Base-by-base conservation (phyloP, 2,888 invertebrate genomes). In the Tenthredo scrophulariae region DNA sequence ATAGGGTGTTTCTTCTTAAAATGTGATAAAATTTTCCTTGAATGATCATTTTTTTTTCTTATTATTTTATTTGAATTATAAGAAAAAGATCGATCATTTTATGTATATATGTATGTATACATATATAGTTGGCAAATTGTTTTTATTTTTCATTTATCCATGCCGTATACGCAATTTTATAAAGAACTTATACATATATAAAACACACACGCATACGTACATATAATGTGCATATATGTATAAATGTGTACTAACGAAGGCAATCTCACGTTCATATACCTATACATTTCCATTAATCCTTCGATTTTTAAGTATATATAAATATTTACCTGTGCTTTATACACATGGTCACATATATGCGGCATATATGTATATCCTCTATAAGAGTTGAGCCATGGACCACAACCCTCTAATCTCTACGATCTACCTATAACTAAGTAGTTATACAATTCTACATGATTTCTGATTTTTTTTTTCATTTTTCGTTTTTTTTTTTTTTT, bases 131-230 rank as follows among this genome's bases (percentile, higher is more conserved):
- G 26, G 62, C 26, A 62, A 26, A 26, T 62, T 62, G 9, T 62
- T 74, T 46, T 43, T 15, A 79, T 54, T 79, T 79, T 79, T 79
- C 22, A 58, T 70, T 79, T 72, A 37, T 29, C 84, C 83, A 67
- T 83, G 54, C 82, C 79, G n/a, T 80, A 70, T 72, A 43, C 43
- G 75, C 75, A 75, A 75, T 79, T 58, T 79, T 79, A 79, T 79
- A 50, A 79, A 79, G 79, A 79, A 54, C 37, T 58, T 58, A 79
- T 79, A 75, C 26, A 58, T 58, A 54, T 79, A 79, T 50, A 79
- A 79, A 50, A 79, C 54, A 79, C 79, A 79, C 79, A 54, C 79
- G 79, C 79, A 54, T 79, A 79, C 79, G 79, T 54, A 58, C 79
- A 75, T 75, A 75, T 46, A 75, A 75, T 75, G 46, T 75, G 9